phyloP scores from a whole-genome alignment of 2,888 invertebrate species.

The Drosophila anceps region DNA sequence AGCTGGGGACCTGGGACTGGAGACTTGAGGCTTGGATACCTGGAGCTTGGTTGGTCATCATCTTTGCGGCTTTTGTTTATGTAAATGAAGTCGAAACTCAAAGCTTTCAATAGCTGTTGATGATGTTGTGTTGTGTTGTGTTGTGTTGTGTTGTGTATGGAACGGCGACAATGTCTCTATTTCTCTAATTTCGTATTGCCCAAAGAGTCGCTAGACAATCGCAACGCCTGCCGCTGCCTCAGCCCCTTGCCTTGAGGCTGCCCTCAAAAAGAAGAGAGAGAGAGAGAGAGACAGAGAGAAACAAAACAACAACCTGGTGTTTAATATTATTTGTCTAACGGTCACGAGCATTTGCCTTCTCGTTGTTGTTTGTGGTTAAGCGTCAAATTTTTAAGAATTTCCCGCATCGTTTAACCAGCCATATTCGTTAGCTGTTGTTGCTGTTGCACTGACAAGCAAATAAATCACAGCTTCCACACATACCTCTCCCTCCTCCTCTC shows the following conservation, averaged over 20 bases:
- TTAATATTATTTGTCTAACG: conserved; percentile 80
- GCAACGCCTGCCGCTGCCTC: conserved; percentile 17
- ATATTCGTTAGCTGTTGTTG: conserved; percentile 63
- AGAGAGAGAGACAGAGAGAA: neutral
- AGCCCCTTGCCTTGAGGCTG: conserved; percentile 8
- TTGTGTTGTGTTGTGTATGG: conserved; percentile 55
- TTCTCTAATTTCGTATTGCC: conserved; percentile 73
- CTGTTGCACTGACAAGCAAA: conserved; percentile 76
- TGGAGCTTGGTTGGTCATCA: conserved; percentile 25
- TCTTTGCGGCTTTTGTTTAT: conserved; percentile 64
- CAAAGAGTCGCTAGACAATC: conserved; percentile 36
- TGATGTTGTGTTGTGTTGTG: conserved; percentile 72
- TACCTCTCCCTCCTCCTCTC: conserved; percentile 1
- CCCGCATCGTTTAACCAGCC: conserved; percentile 78
- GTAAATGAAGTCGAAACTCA: conserved; percentile 66
- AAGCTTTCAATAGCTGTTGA: conserved; percentile 76
- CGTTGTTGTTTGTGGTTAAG: conserved; percentile 74
- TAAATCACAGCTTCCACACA: conserved; percentile 67
- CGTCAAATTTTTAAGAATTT: conserved; percentile 77
- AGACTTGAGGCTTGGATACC: neutral
- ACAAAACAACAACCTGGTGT: conserved; percentile 59
- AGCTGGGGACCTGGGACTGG: conserved; percentile 3
- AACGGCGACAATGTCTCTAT: conserved; percentile 77
- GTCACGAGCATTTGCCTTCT: conserved; percentile 74
- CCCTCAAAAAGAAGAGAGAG: neutral